phyloP scores from a whole-genome alignment of 1,140 invertebrate genomes.

The Eufriesea mexicana region DNA sequence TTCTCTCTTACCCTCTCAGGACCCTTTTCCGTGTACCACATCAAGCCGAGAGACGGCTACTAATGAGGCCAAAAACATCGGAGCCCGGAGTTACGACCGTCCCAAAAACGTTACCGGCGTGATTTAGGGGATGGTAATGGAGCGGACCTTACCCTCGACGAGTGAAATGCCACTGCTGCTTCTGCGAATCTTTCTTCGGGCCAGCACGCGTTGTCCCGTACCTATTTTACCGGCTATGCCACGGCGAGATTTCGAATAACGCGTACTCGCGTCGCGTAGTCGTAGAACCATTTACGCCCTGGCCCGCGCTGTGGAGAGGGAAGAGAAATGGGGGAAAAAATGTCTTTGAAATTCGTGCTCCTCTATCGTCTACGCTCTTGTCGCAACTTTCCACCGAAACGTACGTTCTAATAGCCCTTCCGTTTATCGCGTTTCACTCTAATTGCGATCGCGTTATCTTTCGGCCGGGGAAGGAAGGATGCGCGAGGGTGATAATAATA shows the following conservation, averaged over 20 bases:
- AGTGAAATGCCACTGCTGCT: constrained; percentile 3
- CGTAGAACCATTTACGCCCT: no score
- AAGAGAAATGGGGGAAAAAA: no score
- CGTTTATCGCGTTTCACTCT: constrained; percentile 2
- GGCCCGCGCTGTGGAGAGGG: no score
- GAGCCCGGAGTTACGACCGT: constrained; percentile 74
- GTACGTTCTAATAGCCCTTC: background rate
- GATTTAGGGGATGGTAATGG: constrained; percentile 80
- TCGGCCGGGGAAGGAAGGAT: background rate
- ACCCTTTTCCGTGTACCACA: constrained; percentile 68
- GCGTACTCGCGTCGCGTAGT: background rate
- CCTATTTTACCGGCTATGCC: no score
- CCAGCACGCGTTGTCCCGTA: background rate
- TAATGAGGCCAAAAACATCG: constrained; percentile 81
- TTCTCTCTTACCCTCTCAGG: constrained; percentile 58
- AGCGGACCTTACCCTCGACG: constrained; percentile 68
- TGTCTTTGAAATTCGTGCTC: background rate
- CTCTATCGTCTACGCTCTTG: background rate
- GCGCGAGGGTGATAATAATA: constrained; percentile 1
- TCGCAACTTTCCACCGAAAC: background rate
- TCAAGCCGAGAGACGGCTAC: constrained; percentile 75
- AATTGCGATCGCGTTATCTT: constrained; percentile 36
- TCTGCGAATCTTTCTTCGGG: constrained; percentile 3
- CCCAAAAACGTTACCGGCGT: constrained; percentile 78
- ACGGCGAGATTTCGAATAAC: constrained; percentile 17